A percentile compares a stretch with the other conserved stretches of the same genome.
Evolutionary conservation across 2,113 vertebrate species (phyloP).

Genomic region (Labrus mixtus): DNA sequence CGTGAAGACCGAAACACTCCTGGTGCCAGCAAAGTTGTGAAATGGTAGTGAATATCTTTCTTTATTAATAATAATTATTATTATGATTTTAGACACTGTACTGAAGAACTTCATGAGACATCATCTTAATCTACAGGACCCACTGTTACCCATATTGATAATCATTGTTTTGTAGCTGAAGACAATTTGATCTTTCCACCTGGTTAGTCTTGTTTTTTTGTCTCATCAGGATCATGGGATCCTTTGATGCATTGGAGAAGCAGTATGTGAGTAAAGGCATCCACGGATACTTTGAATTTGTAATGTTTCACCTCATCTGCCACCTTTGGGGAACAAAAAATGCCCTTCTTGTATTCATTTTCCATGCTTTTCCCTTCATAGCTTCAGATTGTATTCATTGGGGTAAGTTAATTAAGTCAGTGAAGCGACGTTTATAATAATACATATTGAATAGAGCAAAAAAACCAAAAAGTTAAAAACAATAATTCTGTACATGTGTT

Average conservation of each 20-base stretch:
- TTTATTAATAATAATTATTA: no score
- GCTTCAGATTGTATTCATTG: constrained; percentile 85
- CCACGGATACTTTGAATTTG: not conserved
- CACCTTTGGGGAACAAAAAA: not conserved
- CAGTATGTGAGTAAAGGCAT: constrained; percentile 90
- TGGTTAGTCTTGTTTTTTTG: not conserved
- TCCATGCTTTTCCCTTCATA: constrained; percentile 47
- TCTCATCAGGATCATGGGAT: constrained; percentile 92
- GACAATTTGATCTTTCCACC: not conserved
- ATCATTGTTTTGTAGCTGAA: no score
- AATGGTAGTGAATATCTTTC: constrained; percentile 85
- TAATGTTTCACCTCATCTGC: not conserved
- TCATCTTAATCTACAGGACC: no score
- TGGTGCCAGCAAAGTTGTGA: constrained; percentile 91
- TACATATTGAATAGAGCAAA: not conserved
- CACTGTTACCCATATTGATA: no score
- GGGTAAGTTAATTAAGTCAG: constrained; percentile 73
- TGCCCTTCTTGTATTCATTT: not conserved
- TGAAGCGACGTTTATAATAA: not conserved
- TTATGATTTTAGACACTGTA: not conserved
- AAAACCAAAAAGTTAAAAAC: not conserved
- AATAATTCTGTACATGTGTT: not conserved
- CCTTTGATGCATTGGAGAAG: constrained; percentile 95
- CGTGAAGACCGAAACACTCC: constrained; percentile 88
- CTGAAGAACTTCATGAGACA: no score